These are phyloP conservation scores for Drosophila multiciliata DNA, from an alignment of 2,888 invertebrate species.

Conservation along the genomic window DNA sequence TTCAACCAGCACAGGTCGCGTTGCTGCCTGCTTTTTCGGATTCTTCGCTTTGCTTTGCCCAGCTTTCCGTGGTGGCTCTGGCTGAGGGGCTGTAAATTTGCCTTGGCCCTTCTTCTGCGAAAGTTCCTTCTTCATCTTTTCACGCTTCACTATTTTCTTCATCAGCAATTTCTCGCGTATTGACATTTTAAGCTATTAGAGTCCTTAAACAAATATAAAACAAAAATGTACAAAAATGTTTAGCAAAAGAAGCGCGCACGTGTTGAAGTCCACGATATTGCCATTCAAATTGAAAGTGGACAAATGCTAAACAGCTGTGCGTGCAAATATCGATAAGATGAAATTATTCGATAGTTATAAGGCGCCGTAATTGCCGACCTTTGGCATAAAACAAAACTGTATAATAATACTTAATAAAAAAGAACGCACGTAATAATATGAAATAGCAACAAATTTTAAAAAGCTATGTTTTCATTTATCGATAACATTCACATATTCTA, in stretches of 20 bases:
- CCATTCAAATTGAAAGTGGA: conserved; percentile 33
- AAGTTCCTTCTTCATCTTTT: conserved; percentile 89
- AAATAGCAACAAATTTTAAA: neutral
- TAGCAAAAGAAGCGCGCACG: conserved; percentile 63
- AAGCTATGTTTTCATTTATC: conserved; percentile 28
- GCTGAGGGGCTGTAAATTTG: conserved; percentile 21
- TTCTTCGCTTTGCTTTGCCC: conserved; percentile 50
- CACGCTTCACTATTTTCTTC: conserved; percentile 92
- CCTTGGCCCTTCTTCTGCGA: conserved; percentile 87
- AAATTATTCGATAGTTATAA: neutral
- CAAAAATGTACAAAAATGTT: conserved; percentile 33
- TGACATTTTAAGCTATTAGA: conserved; percentile 74
- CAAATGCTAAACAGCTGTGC: conserved; percentile 22
- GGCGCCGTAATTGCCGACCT: too few relatives aligned
- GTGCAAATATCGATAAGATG: conserved; percentile 15
- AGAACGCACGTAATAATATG: conserved; percentile 67
- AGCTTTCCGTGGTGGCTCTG: conserved; percentile 17
- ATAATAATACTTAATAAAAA: conserved; percentile 40
- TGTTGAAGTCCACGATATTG: conserved; percentile 52
- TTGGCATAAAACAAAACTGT: conserved; percentile 31
- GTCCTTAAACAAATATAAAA: conserved; percentile 28
- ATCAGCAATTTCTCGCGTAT: conserved; percentile 89
- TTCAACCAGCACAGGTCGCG: conserved; percentile 40
- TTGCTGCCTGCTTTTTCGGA: conserved; percentile 29
- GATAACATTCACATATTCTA: conserved; percentile 5